phyloP scores from a whole-genome alignment of 2,113 vertebrate genomes.

The Callorhinus ursinus region DNA sequence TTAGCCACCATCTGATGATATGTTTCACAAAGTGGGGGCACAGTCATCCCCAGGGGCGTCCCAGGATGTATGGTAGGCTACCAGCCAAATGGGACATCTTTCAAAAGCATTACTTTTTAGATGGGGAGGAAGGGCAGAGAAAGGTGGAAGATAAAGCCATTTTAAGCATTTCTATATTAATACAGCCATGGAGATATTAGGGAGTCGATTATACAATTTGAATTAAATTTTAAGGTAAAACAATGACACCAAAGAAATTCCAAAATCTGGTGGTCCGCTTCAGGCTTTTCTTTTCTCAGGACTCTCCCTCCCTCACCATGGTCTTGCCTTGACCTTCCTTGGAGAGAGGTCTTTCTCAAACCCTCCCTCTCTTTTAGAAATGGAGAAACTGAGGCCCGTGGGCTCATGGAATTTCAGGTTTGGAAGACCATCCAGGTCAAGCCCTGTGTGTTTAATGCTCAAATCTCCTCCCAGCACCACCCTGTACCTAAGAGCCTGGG shows the following conservation, averaged over 20 bases:
- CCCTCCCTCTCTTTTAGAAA: neutral
- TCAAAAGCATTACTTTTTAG: neutral
- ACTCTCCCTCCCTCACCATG: neutral
- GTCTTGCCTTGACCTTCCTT: neutral
- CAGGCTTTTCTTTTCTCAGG: neutral
- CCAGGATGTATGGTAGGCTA: neutral
- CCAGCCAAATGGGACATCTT: neutral
- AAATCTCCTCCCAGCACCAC: neutral
- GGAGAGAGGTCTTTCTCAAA: neutral
- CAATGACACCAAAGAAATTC: neutral
- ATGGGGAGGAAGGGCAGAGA: neutral
- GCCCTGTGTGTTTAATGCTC: neutral
- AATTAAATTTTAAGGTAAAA: conserved; percentile 1
- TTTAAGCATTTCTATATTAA: neutral
- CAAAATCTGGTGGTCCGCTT: neutral
- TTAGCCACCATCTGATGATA: neutral
- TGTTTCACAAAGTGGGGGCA: neutral
- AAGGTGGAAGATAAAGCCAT: neutral
- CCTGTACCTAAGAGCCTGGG: neutral
- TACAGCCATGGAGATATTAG: neutral
- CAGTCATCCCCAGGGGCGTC: neutral
- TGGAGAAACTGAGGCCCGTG: neutral
- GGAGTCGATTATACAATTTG: no score
- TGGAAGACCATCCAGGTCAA: neutral
- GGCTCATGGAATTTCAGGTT: neutral